Base-by-base conservation (phyloP, 2,113 vertebrate species). In the Arvicanthis niloticus region DNA sequence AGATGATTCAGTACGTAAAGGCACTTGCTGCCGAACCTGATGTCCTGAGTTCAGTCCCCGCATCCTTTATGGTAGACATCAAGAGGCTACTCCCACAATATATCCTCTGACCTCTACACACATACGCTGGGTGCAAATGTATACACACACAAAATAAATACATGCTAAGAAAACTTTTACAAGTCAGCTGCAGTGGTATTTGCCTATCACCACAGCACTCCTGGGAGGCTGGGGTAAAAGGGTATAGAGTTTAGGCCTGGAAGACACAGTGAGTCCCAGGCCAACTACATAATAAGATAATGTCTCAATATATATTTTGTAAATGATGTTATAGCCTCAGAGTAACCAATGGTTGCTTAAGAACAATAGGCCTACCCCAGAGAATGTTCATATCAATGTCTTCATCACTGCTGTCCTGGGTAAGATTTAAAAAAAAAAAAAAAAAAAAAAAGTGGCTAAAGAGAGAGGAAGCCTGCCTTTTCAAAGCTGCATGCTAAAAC, bases 401-500 rank as follows among this genome's bases (percentile, higher is more conserved):
- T 58, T 85, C 60, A 31, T 70, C 24, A 17, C 34, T 65, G 82
- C 15, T 19, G 8, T 85, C 40, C 60, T 45, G 40, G 40, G 26
- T 88, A 40, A 89, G 60, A 60, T 51, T 51, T 8, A 51, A 51
- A 51, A 19, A n/a, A 17, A 51, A 4, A 7, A 21, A 29, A 56
- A 86, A 92, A 65, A 29, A 29, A 51, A 6, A 7, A 17, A 45
- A 84, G 42, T 17, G 60, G 45, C 24, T 87, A 56, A 85, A 60
- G 11, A 91, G 72, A 60, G 80, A 56, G 26, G n/a, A 56, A 37
- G 48, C 58, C 91, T 75, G 40, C 13, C 0, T 70, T 88, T 91
- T 91, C 72, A 96, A 88, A 96, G 81, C 21, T 34, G 42, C 42
- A 53, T 42, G 21, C 78, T 93, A 78, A 92, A 73, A 17, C 37